Base-by-base conservation (phyloP, 2,113 vertebrate species). In the Willisornis vidua region DNA sequence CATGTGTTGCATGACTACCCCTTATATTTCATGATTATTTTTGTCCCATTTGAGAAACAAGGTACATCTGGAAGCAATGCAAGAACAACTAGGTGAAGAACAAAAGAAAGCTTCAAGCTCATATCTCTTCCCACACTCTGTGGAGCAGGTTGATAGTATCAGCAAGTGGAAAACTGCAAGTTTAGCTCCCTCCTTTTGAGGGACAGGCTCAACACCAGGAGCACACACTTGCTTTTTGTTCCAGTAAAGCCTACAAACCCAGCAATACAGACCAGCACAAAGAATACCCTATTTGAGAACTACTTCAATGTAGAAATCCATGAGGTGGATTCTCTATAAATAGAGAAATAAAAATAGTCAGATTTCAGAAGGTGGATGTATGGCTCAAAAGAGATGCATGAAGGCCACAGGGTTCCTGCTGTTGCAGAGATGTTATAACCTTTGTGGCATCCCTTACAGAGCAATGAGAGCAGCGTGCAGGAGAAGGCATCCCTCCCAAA, bases 1-100 rank as follows among this genome's bases (percentile, higher is more conserved):
- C 54, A 79, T n/a, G 35, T 35, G 65, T 81, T 93, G n/a, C 63
- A 86, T 61, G 90, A 85, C 65, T 80, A 65, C 23, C 55, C n/a
- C 70, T 86, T 81, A n/a, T 59, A 91, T 85, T 91, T 73, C 58
- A 70, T 37, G 26, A 85, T 73, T 82, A 89, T 92, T 90, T 94
- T 90, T 65, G n/a, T 61, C 59, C 58, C 59, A 49, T 74, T 74
- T 67, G 65, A 75, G n/a, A 93, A 94, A 90, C 31, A 77, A 86
- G 10, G 35, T 48, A 48, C 51, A 80, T 74, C 75, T 14, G 17
- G 29, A 77, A 83, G 43, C 72, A 92, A 66, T 37, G 65, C 46
- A 88, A 59, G 57, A 63, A 62, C 45, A 85, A 43, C 39, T 26
- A 95, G 83, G 52, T 87, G 66, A 83, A 84, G 65, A 93, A 96